A percentile compares a stretch with the other conserved stretches of the same genome.
These are phyloP conservation scores for Zingel zingel DNA, from an alignment of 2,113 vertebrate genomes.

Conservation along the genomic window DNA sequence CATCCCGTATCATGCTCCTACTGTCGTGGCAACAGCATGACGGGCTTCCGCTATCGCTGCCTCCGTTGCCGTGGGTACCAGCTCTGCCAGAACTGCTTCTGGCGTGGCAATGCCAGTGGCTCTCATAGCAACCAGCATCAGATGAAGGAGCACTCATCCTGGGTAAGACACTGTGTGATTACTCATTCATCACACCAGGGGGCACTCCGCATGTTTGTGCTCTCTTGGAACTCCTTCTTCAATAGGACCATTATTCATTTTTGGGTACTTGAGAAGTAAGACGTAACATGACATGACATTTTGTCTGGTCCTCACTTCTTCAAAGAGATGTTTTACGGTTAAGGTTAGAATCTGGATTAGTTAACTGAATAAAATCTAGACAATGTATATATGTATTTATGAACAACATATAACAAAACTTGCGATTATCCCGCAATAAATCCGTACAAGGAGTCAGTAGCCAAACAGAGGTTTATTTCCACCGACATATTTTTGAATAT, in stretches of 20 bases:
- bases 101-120: constrained; percentile 91
- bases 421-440: background rate
- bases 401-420: background rate
- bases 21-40: constrained; percentile 93
- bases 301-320: background rate
- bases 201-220: constrained; percentile 17
- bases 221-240: background rate
- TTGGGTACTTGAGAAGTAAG: background rate
- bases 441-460: background rate
- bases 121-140: constrained; percentile 96
- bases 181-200: constrained; percentile 34
- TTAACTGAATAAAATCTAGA: background rate
- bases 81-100: constrained; percentile 96
- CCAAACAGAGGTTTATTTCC: background rate
- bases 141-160: constrained; percentile 98
- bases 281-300: background rate
- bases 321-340: background rate
- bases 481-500: background rate
- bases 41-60: constrained; percentile 95
- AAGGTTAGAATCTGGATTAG: too few species aligned
- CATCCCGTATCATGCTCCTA: constrained; percentile 95
- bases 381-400: background rate
- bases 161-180: constrained; percentile 85
- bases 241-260: background rate
- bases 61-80: constrained; percentile 98